A percentile compares a stretch with the other conserved stretches of the same genome.
Conservation (phyloP, 2,113 vertebrate genomes). For the Hepsetus odoe region DNA sequence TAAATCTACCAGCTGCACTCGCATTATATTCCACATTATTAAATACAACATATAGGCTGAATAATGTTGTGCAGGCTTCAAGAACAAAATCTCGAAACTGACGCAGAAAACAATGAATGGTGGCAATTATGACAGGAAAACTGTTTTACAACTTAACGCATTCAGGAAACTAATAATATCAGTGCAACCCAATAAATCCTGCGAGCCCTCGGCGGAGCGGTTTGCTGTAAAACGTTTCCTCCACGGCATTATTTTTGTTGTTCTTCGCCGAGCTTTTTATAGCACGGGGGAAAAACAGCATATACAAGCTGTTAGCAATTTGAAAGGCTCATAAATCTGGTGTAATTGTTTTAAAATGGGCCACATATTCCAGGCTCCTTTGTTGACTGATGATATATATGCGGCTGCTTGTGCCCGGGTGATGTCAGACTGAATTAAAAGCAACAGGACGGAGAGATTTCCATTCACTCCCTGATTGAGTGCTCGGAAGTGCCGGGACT, state of each 20-base stretch:
- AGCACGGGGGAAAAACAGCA: conserved; percentile 29
- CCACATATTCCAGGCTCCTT: conserved; percentile 41
- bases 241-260: conserved; percentile 46
- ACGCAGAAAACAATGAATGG: neutral
- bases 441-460: conserved; percentile 23
- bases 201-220: neutral
- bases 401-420: neutral
- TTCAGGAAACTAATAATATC: conserved; percentile 20
- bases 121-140: conserved; percentile 17
- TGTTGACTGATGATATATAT: conserved; percentile 39
- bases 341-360: conserved; percentile 56
- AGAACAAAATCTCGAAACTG: neutral
- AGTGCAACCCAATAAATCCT: conserved; percentile 35
- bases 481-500: conserved; percentile 2
- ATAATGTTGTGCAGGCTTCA: neutral
- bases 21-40: too few relatives aligned
- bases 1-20: too few relatives aligned
- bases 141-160: conserved; percentile 14
- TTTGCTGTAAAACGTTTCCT: conserved; percentile 27
- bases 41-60: too few relatives aligned
- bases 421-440: conserved; percentile 38
- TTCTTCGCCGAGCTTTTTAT: conserved; percentile 50
- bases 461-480: conserved; percentile 18
- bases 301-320: conserved; percentile 54
- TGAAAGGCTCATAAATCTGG: conserved; percentile 53